Evolutionary conservation across 2,797 vertebrate species (phyloP).

Genomic region (Microctenopoma steveboyesi): DNA sequence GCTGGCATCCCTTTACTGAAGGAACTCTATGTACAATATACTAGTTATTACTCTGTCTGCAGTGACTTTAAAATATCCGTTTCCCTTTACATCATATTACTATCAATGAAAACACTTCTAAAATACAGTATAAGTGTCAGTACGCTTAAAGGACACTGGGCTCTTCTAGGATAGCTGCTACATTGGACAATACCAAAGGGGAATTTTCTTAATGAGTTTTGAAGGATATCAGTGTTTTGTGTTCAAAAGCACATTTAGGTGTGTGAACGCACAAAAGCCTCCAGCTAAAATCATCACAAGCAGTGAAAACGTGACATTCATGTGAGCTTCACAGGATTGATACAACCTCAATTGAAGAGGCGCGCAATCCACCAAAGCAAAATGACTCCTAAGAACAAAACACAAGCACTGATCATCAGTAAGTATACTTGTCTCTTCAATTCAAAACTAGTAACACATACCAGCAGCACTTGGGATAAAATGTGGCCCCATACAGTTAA

Average conservation of each 20-base stretch:
- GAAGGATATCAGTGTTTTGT: conserved; percentile 35
- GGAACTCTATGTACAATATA: conserved; percentile 13
- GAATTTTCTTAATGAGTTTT: conserved; percentile 26
- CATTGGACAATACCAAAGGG: conserved; percentile 18
- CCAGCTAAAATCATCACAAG: conserved; percentile 33
- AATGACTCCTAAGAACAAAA: conserved; percentile 52
- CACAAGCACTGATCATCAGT: conserved; percentile 49
- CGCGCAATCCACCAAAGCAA: conserved; percentile 36
- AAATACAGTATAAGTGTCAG: background rate
- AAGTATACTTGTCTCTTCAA: conserved; percentile 61
- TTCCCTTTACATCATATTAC: background rate
- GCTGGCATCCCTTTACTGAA: conserved; percentile 10
- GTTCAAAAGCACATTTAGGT: conserved; percentile 22
- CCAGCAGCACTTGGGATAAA: conserved; percentile 68
- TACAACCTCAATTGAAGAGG: conserved; percentile 8
- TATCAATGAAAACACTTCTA: background rate
- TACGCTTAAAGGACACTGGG: background rate
- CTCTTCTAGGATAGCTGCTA: conserved; percentile 1
- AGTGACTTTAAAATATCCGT: background rate
- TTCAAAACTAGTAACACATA: conserved; percentile 77
- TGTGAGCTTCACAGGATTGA: conserved; percentile 33
- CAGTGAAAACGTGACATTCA: conserved; percentile 33
- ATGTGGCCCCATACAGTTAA: conserved; percentile 75
- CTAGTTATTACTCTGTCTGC: background rate
- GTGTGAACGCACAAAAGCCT: conserved; percentile 19